Base-by-base conservation (phyloP, 2,888 invertebrate species). In the Tuberolachnus salignus region DNA sequence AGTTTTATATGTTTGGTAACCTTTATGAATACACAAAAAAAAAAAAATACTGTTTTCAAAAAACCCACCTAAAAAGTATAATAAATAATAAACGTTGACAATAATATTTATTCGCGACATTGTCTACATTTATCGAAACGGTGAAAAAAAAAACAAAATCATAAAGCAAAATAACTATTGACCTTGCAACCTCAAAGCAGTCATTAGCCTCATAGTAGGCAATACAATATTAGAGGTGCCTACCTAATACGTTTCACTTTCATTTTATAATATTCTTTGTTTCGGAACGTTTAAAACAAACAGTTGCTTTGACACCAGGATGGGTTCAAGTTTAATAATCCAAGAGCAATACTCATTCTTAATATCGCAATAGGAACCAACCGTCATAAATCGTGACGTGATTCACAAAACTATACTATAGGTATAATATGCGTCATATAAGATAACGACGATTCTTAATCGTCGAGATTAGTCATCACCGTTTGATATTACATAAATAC, bases 281-380 rank as follows among this genome's bases (percentile, higher is more conserved):
- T 59, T 71, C 34, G 0, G 26, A 13, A 71, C 46, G n/a, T 46
- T 66, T 59, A 19, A 71, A 6, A 46, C 14, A 9, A 49, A 72
- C 46, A 46, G 46, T 72, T 49, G 14, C 19, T 61, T 59, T 49
- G 26, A 59, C n/a, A 71, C 57, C 19, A 9, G 11, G 11, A 59
- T 19, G 14, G 23, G 59, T 49, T 72, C 49, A 61, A 72, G 19
- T 59, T 49, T 59, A 69, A 59, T 59, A 46, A 59, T 59, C n/a
- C 8, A 21, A 46, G 6, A 11, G 13, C 13, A 8, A 66, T 34
- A 6, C n/a, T 53, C 19, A 13, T 6, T 34, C 16, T 19, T 67
- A 8, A 0, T 71, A 34, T 34, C 34, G 34, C 6, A 34, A 4
- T 34, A 34, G 6, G 34, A 34, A 34, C 34, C 34, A 34, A 34